Percentiles rank a stretch among this genome's conserved stretches.
Conservation (phyloP, 2,888 invertebrate genomes). For the Drosophila dives region DNA sequence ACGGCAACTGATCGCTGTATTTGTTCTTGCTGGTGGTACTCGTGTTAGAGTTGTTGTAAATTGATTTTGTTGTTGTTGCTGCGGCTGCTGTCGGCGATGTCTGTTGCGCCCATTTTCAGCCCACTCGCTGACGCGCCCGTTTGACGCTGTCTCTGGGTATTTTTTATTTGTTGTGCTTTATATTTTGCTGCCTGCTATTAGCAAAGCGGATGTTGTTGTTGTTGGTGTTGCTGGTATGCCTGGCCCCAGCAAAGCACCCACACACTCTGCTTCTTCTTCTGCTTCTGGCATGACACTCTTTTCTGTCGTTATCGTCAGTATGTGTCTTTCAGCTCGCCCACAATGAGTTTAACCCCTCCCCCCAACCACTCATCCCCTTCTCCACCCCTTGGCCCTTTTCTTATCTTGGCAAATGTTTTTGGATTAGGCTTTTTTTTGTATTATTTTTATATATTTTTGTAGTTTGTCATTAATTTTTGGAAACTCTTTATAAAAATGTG, state of each 20-base stretch:
- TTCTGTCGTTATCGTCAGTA: constrained; percentile 31
- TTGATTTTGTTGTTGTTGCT: constrained; percentile 69
- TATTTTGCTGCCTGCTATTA: constrained; percentile 67
- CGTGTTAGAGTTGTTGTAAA: constrained; percentile 73
- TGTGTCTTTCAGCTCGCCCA: constrained; percentile 57
- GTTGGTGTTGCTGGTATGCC: constrained; percentile 19
- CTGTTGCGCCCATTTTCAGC: constrained; percentile 83
- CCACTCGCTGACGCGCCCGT: constrained; percentile 76
- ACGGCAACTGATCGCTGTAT: constrained; percentile 65
- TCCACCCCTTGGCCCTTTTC: constrained; percentile 43
- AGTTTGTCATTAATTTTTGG: constrained; percentile 5
- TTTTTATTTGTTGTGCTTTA: constrained; percentile 30
- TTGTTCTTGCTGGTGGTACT: constrained; percentile 68
- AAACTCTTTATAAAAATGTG: background rate
- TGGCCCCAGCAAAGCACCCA: constrained; percentile 17
- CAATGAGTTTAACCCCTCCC: constrained; percentile 56
- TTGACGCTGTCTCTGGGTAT: constrained; percentile 44
- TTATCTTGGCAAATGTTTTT: constrained; percentile 45
- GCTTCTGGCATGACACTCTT: constrained; percentile 68
- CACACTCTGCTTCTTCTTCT: constrained; percentile 33
- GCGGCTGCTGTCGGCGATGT: constrained; percentile 38
- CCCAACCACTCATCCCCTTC: constrained; percentile 24
- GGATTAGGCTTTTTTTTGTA: background rate
- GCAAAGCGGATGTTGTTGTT: constrained; percentile 80
- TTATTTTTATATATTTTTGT: background rate